phyloP scores from a whole-genome alignment of 2,888 invertebrate genomes.

The Agrotis puta region DNA sequence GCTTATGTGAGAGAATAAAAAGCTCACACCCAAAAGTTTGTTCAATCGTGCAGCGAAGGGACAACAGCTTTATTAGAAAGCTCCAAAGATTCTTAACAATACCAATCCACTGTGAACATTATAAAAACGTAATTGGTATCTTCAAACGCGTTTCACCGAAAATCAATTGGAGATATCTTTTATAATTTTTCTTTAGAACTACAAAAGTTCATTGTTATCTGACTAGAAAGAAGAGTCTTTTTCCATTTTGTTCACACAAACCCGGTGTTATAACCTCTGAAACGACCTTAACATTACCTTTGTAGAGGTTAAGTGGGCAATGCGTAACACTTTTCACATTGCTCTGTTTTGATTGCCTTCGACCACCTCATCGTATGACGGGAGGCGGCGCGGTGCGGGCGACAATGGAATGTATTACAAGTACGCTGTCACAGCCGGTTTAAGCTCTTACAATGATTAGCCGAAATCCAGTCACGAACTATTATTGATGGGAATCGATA shows the following conservation, averaged over 20 bases:
- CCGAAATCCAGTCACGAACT: slow-evolving; percentile 77
- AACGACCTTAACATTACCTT: slow-evolving; percentile 37
- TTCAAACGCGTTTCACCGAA: slow-evolving; percentile 47
- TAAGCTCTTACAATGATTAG: slow-evolving; percentile 76
- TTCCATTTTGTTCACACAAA: slow-evolving; percentile 24
- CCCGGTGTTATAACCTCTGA: slow-evolving; percentile 47
- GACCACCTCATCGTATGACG: slow-evolving; percentile 64
- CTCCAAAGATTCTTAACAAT: slow-evolving; percentile 34
- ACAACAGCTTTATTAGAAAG: slow-evolving; percentile 38
- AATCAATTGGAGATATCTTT: slow-evolving; percentile 52
- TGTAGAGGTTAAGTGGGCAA: slow-evolving; percentile 49
- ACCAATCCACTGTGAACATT: slow-evolving; percentile 22
- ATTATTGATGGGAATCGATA: slow-evolving; percentile 71
- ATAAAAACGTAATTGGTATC: slow-evolving; percentile 53
- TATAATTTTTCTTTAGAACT: slow-evolving; percentile 48
- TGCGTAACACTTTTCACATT: slow-evolving; percentile 57
- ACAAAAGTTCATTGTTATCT: slow-evolving; percentile 37
- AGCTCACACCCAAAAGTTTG: slow-evolving; percentile 34
- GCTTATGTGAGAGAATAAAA: slow-evolving; percentile 38
- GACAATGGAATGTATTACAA: slow-evolving; percentile 74
- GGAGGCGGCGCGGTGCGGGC: slow-evolving; percentile 52
- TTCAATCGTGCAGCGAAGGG: slow-evolving; percentile 21
- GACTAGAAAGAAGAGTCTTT: slow-evolving; percentile 29
- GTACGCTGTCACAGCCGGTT: slow-evolving; percentile 75
- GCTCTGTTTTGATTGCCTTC: slow-evolving; percentile 67